phyloP scores from a whole-genome alignment of 2,113 vertebrate species.

The Amphilophus citrinellus region DNA sequence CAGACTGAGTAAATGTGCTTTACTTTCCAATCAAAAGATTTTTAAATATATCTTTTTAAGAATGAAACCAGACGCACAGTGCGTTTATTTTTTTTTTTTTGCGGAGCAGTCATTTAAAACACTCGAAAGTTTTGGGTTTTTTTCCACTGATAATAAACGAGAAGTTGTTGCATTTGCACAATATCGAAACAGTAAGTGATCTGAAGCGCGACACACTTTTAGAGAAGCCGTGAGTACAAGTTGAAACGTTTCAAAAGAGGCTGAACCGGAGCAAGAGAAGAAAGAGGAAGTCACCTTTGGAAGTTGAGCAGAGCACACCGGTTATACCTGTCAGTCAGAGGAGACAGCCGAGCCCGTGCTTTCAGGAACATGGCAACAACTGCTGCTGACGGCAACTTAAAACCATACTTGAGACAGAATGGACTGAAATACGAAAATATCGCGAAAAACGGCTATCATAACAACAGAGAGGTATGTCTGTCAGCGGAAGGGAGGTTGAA shows the following conservation, averaged over 20 bases:
- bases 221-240: background rate
- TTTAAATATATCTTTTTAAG: background rate
- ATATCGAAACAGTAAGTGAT: background rate
- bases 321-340: constrained; percentile 30
- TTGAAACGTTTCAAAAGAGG: constrained; percentile 19
- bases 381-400: constrained; percentile 32
- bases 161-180: background rate
- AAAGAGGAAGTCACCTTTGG: constrained; percentile 75
- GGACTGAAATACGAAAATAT: constrained; percentile 37
- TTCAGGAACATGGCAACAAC: constrained; percentile 64
- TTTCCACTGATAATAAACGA: background rate
- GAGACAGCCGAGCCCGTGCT: constrained; percentile 7
- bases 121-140: background rate
- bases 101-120: background rate
- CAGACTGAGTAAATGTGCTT: background rate
- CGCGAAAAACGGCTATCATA: constrained; percentile 53
- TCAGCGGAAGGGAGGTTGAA: background rate
- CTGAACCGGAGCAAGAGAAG: constrained; percentile 29
- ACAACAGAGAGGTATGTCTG: constrained; percentile 58
- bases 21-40: background rate
- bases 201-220: background rate
- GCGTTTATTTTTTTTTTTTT: background rate
- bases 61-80: background rate
- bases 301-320: constrained; percentile 29
- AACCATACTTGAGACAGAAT: constrained; percentile 28